Evolutionary conservation across 2,113 vertebrate species (phyloP).

Genomic region (Caracal caracal): DNA sequence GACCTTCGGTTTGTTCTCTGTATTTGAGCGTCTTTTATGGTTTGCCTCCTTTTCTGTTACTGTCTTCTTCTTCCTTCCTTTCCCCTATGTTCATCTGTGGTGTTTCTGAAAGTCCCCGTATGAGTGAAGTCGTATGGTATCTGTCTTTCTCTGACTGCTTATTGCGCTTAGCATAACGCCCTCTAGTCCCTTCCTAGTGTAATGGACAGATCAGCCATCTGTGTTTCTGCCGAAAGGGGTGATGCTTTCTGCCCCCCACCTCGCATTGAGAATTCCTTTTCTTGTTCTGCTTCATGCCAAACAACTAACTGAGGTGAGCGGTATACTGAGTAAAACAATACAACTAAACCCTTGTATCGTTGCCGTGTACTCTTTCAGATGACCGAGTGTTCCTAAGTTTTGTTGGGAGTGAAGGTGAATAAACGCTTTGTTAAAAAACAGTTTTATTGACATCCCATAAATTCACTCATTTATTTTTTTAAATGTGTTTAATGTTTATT

Average conservation of each 20-base stretch:
- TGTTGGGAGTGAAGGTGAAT: background rate
- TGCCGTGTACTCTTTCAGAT: background rate
- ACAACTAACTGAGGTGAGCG: background rate
- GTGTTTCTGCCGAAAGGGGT: background rate
- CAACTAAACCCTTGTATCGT: background rate
- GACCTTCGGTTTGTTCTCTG: too few species aligned
- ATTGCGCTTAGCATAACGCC: too few species aligned
- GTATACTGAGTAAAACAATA: constrained; percentile 27
- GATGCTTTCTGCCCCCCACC: background rate
- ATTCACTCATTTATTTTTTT: background rate
- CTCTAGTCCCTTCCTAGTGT: background rate
- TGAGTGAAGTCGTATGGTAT: too few species aligned
- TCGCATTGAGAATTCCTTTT: background rate
- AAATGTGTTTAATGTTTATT: too few species aligned
- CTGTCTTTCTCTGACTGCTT: too few species aligned
- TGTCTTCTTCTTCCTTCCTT: too few species aligned
- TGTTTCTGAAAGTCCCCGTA: too few species aligned
- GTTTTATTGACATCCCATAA: background rate
- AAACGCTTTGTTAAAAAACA: background rate
- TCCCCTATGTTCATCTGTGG: too few species aligned
- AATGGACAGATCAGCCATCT: background rate
- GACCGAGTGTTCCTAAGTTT: constrained; percentile 5
- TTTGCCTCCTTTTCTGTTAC: too few species aligned
- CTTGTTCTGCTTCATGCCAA: constrained; percentile 12
- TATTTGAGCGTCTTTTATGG: too few species aligned